Conservation (phyloP, 1,140 invertebrate species). For the Sitobion miscanthi region DNA sequence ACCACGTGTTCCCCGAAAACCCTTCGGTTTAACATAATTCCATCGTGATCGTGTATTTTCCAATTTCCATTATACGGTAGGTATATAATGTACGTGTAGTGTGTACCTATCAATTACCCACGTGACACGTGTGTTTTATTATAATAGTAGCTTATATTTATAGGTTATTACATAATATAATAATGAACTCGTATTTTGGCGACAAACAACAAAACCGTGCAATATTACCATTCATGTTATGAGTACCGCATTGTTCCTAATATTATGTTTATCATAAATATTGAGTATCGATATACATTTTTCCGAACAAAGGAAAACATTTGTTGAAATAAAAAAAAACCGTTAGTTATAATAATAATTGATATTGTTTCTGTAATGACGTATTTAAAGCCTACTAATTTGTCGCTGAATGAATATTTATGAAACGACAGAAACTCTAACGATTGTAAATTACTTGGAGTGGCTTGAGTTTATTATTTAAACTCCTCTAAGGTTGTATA, state of each 20-base stretch:
- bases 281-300: background rate
- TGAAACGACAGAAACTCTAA: background rate
- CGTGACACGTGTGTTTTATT: no score
- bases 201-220: background rate
- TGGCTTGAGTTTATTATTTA: background rate
- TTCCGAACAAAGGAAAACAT: background rate
- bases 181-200: background rate
- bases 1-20: background rate
- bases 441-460: background rate
- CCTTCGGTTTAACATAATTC: background rate
- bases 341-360: background rate
- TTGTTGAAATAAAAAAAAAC: background rate
- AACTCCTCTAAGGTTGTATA: background rate
- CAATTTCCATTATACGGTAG: background rate
- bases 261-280: background rate
- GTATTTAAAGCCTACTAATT: background rate
- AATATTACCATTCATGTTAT: background rate
- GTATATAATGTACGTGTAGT: background rate
- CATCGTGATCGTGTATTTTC: background rate
- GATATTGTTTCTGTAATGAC: background rate
- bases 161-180: background rate
- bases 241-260: background rate
- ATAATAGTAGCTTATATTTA: background rate
- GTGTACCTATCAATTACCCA: background rate
- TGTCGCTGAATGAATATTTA: background rate